Percentiles rank a stretch among this genome's conserved stretches.
Conservation (phyloP, 2,113 vertebrate genomes). For the Cephalopterus ornatus region DNA sequence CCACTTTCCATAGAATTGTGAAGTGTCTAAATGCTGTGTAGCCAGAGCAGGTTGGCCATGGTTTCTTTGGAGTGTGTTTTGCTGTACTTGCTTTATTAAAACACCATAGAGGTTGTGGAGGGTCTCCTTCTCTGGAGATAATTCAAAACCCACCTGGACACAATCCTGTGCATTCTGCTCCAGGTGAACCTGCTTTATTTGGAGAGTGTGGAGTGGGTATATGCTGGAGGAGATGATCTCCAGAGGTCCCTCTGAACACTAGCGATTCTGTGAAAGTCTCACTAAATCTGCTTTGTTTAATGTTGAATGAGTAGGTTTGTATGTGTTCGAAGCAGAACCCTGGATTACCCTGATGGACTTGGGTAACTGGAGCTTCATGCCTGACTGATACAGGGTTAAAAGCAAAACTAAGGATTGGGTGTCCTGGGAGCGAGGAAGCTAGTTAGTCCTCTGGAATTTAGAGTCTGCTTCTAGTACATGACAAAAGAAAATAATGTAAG, state of each 20-base stretch:
- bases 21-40: background rate
- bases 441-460: background rate
- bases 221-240: background rate
- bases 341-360: background rate
- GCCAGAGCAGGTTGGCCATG: background rate
- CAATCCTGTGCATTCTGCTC: background rate
- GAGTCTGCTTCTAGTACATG: background rate
- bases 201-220: background rate
- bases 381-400: background rate
- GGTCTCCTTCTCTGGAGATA: background rate
- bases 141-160: background rate
- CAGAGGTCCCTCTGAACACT: background rate
- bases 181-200: background rate
- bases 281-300: background rate
- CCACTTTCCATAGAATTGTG: background rate
- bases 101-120: background rate
- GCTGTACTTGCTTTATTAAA: background rate
- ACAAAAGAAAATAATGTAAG: background rate
- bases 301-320: background rate
- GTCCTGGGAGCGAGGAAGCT: background rate
- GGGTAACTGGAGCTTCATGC: background rate
- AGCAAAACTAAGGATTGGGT: background rate
- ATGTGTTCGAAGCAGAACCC: background rate
- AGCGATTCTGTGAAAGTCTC: background rate
- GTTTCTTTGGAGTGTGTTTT: background rate